phyloP scores from a whole-genome alignment of 2,797 vertebrate genomes.

The Typhlichthys eigenmanni region DNA sequence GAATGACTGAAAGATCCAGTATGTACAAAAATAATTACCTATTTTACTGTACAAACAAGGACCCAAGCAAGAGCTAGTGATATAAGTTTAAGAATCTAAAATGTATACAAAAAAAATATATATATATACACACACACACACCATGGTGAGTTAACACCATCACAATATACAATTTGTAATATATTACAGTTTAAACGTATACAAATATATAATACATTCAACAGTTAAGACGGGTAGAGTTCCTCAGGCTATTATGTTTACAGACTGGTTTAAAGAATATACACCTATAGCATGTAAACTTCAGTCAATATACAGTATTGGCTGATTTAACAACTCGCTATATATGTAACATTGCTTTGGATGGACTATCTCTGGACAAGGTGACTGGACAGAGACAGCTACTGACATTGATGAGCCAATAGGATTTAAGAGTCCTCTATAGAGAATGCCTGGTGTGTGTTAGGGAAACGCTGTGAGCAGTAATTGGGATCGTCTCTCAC shows the following conservation, averaged over 20 bases:
- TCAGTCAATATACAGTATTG: too few species aligned
- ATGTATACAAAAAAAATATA: too few species aligned
- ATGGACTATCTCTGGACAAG: slow-evolving; percentile 11
- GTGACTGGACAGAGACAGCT: background rate
- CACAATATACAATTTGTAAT: slow-evolving; percentile 44
- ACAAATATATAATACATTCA: slow-evolving; percentile 23
- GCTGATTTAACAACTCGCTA: background rate
- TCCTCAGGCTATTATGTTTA: background rate
- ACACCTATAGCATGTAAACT: background rate
- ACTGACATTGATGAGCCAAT: slow-evolving; percentile 1
- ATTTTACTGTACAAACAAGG: slow-evolving; percentile 12
- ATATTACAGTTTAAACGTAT: slow-evolving; percentile 31
- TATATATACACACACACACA: too few species aligned
- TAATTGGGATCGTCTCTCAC: slow-evolving; percentile 82
- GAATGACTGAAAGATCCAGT: slow-evolving; percentile 3
- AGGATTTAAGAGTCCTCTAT: slow-evolving; percentile 69
- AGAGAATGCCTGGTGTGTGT: slow-evolving; percentile 79
- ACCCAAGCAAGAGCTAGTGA: background rate
- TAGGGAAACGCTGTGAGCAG: slow-evolving; percentile 82
- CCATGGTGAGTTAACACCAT: slow-evolving; percentile 33
- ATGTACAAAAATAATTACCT: slow-evolving; percentile 10
- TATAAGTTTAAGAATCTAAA: slow-evolving; percentile 9
- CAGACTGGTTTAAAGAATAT: slow-evolving; percentile 2
- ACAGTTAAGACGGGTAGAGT: background rate
- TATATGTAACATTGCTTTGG: background rate